Evolutionary conservation across 2,113 vertebrate species (phyloP).

Genomic region (Trochalopteron elliotii): DNA sequence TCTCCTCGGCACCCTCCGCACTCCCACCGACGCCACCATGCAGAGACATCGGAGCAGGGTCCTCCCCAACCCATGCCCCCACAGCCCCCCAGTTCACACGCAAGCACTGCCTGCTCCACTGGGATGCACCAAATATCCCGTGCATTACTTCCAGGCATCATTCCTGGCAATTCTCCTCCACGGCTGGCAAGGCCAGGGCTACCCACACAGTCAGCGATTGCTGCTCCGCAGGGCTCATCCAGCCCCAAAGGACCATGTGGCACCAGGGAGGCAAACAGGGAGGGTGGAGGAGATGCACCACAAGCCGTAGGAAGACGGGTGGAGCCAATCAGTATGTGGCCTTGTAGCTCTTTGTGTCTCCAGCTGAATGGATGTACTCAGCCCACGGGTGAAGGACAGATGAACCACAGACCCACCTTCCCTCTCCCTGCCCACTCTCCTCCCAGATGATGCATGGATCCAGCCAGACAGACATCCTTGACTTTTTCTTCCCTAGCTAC

Average conservation of each 20-base stretch:
- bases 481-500: slow-evolving; percentile 9
- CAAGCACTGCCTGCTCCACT: background rate
- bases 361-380: background rate
- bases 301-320: fast-evolving
- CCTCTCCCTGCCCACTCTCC: background rate
- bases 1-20: slow-evolving; percentile 18
- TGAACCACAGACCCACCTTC: background rate
- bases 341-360: background rate
- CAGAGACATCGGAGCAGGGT: background rate
- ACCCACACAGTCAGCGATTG: fast-evolving
- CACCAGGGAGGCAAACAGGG: background rate
- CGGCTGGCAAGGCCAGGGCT: fast-evolving
- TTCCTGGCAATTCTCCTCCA: background rate
- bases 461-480: background rate
- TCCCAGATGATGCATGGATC: background rate
- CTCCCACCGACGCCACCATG: background rate
- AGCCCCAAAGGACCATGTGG: background rate
- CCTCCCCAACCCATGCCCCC: background rate
- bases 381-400: background rate
- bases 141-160: background rate
- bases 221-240: background rate
- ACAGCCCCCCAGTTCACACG: fast-evolving
- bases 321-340: background rate
- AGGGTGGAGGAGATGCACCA: background rate
- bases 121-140: background rate